These are phyloP conservation scores for Lithobates pipiens DNA, from an alignment of 2,797 vertebrate genomes.

Conservation along the genomic window DNA sequence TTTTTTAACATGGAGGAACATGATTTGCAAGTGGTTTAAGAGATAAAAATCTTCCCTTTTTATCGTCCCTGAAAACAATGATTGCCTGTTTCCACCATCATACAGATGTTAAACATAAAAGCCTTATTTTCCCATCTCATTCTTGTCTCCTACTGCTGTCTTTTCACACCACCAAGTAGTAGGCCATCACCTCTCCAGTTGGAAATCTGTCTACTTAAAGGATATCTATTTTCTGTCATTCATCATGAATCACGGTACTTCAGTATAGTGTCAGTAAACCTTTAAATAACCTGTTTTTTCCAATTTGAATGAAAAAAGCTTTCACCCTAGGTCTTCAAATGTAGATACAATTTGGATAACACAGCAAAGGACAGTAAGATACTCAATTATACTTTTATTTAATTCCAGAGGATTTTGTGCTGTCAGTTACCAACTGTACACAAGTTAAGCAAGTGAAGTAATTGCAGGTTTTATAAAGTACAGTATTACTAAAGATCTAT, in stretches of 20 bases:
- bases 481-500: background rate
- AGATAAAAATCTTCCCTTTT: slow-evolving; percentile 63
- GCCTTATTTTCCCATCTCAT: slow-evolving; percentile 68
- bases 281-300: slow-evolving; percentile 33
- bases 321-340: slow-evolving; percentile 4
- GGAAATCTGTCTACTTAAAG: slow-evolving; percentile 69
- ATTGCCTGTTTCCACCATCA: slow-evolving; percentile 69
- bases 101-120: slow-evolving; percentile 71
- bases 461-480: background rate
- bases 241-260: slow-evolving; percentile 68
- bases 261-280: slow-evolving; percentile 68
- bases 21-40: slow-evolving; percentile 69
- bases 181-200: slow-evolving; percentile 69
- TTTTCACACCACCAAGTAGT: slow-evolving; percentile 68
- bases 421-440: background rate
- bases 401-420: background rate
- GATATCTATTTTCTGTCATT: slow-evolving; percentile 72
- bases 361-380: background rate
- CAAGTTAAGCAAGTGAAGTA: background rate
- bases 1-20: slow-evolving; percentile 67
- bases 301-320: slow-evolving; percentile 1
- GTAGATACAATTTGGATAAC: slow-evolving; percentile 31
- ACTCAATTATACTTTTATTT: background rate
- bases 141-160: slow-evolving; percentile 69
- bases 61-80: slow-evolving; percentile 62